Conservation (phyloP, 2,888 invertebrate species). For the Melanchra persicariae region DNA sequence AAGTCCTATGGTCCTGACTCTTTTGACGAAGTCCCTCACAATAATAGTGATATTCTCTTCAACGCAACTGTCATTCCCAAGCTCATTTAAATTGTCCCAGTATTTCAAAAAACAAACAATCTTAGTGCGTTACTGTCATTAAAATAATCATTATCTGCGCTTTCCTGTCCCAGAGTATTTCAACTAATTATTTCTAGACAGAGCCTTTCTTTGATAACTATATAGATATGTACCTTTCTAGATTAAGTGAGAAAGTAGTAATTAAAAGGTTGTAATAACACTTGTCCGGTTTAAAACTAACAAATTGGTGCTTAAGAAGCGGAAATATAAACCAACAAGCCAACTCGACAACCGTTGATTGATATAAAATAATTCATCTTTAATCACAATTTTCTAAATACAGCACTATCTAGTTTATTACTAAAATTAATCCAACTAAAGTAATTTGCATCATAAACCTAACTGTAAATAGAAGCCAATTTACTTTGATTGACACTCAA, state of each 20-base stretch:
- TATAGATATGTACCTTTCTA: neutral
- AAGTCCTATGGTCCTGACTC: too few relatives aligned
- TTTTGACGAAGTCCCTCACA: too few relatives aligned
- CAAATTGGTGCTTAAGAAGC: neutral
- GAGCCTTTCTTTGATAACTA: neutral
- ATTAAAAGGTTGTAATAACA: neutral
- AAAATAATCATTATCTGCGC: neutral
- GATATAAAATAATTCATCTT: conserved; percentile 5
- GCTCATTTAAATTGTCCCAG: too few relatives aligned
- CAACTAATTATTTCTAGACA: neutral
- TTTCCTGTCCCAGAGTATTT: neutral
- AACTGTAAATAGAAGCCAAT: conserved; percentile 32
- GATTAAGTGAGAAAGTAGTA: neutral
- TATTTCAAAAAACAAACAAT: too few relatives aligned
- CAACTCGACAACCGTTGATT: neutral
- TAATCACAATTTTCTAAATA: neutral
- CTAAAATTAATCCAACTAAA: conserved; percentile 21
- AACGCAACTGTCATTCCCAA: too few relatives aligned
- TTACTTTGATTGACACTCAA: conserved; percentile 41
- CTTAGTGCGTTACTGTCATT: neutral
- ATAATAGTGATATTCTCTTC: too few relatives aligned
- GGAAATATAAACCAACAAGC: conserved; percentile 12
- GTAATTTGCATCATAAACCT: conserved; percentile 37
- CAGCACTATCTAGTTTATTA: neutral
- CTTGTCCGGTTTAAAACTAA: neutral